These are phyloP conservation scores for Petrosia ficiformis DNA, from an alignment of 37 sponge, comb jelly and placozoan species.

Conservation along the genomic window DNA sequence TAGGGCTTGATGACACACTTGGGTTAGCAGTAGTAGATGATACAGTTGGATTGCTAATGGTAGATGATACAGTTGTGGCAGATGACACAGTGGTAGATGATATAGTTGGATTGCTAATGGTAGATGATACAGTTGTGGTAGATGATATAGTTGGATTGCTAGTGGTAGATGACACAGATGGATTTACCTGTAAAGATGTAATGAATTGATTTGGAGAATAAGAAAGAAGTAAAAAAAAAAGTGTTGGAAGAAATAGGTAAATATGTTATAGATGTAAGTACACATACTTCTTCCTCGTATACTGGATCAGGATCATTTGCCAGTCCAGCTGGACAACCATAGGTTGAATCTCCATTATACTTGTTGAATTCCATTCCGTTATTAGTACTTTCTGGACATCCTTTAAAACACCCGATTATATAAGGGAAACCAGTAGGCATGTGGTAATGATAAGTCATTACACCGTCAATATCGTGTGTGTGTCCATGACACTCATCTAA, in stretches of 20 bases:
- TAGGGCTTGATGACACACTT: no score
- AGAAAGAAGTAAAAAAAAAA: no score
- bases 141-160: no score
- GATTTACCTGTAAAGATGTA: no score
- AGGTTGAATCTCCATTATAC: background rate
- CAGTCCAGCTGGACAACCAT: slow-evolving; percentile 15
- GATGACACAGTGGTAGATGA: no score
- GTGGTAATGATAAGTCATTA: slow-evolving; percentile 22
- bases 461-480: slow-evolving; percentile 31
- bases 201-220: no score
- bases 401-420: slow-evolving; percentile 47
- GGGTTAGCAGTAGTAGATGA: no score
- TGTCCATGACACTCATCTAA: slow-evolving; percentile 35
- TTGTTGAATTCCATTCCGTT: background rate
- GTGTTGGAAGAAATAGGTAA: background rate
- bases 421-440: slow-evolving; percentile 24
- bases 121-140: no score
- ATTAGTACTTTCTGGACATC: slow-evolving; percentile 25
- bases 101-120: no score
- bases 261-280: background rate
- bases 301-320: slow-evolving; percentile 10
- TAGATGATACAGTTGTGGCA: no score
- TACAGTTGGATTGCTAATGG: no score
- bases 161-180: no score
- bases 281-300: background rate